Evolutionary conservation across 2,113 vertebrate species (phyloP), one percentile per base, ranked within the genome.

Genomic region (Haplochromis burtoni): DNA sequence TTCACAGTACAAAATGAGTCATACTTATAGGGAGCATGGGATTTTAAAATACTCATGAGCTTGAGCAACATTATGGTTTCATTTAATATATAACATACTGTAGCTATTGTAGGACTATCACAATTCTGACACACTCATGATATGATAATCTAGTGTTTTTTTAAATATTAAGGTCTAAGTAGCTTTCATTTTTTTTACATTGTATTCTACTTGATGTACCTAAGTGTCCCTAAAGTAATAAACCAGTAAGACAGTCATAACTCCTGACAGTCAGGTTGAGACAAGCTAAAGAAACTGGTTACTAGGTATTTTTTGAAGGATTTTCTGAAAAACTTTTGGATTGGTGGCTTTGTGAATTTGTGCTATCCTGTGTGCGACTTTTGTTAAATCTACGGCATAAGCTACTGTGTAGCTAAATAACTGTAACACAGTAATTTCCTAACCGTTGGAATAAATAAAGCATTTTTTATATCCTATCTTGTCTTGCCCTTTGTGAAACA

Each of bases 141-240:
- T 51, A 8, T 42, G 47, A 40, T 80, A n/a, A 26, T 29, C 73
- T 29, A 21, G 35, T 40, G 10, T 21, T 66, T 71, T 71, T 57
- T 38, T 66, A 61, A 66, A 66, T 13, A 8, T 53, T 19, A 38
- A 35, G 76, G 40, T 87, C 33, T 42, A 38, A 21, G 35, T 42
- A 47, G 21, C 7, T 59, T 53, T 33, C 3, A 2, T 35, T 12
- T 59, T 35, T 59, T 73, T 26, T 19, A 11, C 13, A n/a, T 49
- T 82, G 78, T 59, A 73, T 80, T 13, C 17, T 57, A 81, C 29
- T 49, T 40, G 21, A 89, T 86, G 29, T 14, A 54, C 35, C 26
- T 33, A 1, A 13, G 33, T 54, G 54, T 84, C 76, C 38, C 61
- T 54, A 16, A 61, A 78, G 31, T 47, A 42, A 81, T 53, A 79